phyloP scores from a whole-genome alignment of 2,888 invertebrate species.

The Loripinus fragilis region DNA sequence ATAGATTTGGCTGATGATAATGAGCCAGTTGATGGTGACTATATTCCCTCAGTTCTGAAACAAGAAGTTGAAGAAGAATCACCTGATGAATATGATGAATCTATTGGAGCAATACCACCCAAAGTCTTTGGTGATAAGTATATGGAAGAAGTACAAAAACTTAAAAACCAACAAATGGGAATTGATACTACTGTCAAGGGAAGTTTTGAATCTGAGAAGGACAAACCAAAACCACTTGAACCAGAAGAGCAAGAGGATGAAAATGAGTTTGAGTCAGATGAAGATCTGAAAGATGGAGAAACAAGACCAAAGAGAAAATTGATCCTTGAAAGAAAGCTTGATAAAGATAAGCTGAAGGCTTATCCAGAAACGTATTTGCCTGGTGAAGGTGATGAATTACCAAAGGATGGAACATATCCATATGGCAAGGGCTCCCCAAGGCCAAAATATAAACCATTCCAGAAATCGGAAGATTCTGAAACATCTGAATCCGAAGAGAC shows the following conservation, averaged over 20 bases:
- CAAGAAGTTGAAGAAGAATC: slow-evolving; percentile 62
- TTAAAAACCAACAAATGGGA: slow-evolving; percentile 34
- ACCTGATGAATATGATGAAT: slow-evolving; percentile 76
- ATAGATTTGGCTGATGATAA: slow-evolving; percentile 14
- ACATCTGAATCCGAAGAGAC: slow-evolving; percentile 44
- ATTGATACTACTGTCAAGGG: neutral
- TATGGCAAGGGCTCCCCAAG: slow-evolving; percentile 51
- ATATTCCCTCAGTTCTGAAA: neutral
- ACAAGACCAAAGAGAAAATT: slow-evolving; percentile 31
- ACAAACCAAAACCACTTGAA: slow-evolving; percentile 28
- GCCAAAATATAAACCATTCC: slow-evolving; percentile 37
- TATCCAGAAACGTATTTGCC: slow-evolving; percentile 82
- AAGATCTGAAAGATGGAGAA: slow-evolving; percentile 7
- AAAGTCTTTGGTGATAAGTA: slow-evolving; percentile 55
- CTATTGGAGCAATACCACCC: slow-evolving; percentile 52
- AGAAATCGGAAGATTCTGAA: slow-evolving; percentile 49
- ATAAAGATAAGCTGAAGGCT: slow-evolving; percentile 79
- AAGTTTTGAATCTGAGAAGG: slow-evolving; percentile 9
- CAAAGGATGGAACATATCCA: slow-evolving; percentile 33
- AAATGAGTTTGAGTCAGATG: slow-evolving; percentile 22
- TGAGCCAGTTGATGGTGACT: slow-evolving; percentile 83
- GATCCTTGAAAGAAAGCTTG: slow-evolving; percentile 18
- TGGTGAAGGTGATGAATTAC: slow-evolving; percentile 31
- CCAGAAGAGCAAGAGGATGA: slow-evolving; percentile 32
- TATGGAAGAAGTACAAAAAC: slow-evolving; percentile 48